phyloP scores from a whole-genome alignment of 2,113 vertebrate genomes.

The Dromaius novaehollandiae region DNA sequence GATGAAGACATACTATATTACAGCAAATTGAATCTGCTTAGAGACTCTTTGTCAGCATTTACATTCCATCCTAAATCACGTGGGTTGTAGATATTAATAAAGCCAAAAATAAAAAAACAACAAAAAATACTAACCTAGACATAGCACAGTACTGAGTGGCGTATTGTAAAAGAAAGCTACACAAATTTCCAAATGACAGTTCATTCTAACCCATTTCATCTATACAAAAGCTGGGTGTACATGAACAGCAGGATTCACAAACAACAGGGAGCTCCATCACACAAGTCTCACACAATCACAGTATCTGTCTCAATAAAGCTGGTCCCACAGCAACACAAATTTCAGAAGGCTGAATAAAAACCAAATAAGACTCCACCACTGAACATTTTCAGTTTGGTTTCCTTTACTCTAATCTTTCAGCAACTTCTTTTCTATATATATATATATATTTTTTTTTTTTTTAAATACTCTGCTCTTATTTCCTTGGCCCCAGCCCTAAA shows the following conservation, averaged over 20 bases:
- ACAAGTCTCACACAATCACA: neutral
- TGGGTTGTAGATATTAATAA: neutral
- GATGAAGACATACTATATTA: neutral
- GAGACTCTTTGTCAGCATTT: neutral
- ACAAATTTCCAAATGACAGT: neutral
- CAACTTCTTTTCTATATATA: neutral
- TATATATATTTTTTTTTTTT: neutral
- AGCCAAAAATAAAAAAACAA: neutral
- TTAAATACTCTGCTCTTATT: neutral
- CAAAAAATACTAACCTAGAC: neutral
- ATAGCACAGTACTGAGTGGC: neutral
- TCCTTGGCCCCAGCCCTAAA: neutral
- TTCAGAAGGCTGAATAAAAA: conserved; percentile 3
- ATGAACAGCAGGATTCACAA: neutral
- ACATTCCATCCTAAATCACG: neutral
- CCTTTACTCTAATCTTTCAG: neutral
- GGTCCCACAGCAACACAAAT: neutral
- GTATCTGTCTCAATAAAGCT: neutral
- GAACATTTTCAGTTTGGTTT: neutral
- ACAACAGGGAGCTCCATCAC: conserved; percentile 8
- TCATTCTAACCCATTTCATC: conserved; percentile 15
- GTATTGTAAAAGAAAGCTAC: neutral
- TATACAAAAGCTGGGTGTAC: neutral
- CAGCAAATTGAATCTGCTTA: neutral
- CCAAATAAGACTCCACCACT: neutral